A percentile compares a stretch with the other conserved stretches of the same genome.
Conservation (phyloP, 2,797 vertebrate species). For the Halcyon leucocephala region DNA sequence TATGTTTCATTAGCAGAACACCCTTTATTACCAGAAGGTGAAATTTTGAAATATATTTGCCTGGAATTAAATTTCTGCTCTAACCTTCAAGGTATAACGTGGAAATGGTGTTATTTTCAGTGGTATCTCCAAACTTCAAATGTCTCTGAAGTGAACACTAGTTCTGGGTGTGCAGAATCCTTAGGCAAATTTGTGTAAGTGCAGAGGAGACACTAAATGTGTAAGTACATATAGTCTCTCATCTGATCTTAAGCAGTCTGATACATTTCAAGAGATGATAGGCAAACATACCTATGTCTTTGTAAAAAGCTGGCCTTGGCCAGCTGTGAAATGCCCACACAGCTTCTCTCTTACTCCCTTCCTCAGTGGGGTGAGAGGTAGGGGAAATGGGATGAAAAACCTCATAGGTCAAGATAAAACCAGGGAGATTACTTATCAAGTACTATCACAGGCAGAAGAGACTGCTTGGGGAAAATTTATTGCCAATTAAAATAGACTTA, state of each 20-base stretch:
- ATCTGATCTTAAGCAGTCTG: neutral
- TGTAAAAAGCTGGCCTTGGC: neutral
- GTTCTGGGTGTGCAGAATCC: neutral
- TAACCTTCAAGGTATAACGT: neutral
- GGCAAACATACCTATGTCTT: neutral
- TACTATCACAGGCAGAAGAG: neutral
- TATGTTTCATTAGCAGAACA: neutral
- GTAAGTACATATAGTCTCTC: neutral
- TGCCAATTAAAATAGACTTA: neutral
- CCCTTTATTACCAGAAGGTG: neutral
- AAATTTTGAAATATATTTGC: neutral
- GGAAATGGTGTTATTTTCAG: neutral
- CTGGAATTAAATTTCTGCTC: neutral
- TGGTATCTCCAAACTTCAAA: neutral
- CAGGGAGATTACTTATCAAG: neutral
- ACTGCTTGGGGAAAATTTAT: neutral
- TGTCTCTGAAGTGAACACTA: neutral
- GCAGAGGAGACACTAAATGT: accelerated
- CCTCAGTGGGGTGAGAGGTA: neutral
- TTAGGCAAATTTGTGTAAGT: neutral
- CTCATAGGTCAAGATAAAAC: neutral
- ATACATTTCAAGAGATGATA: neutral
- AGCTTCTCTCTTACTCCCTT: neutral
- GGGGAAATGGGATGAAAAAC: neutral
- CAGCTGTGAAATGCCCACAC: accelerated